Evolutionary conservation across 2,113 vertebrate genomes (phyloP), one percentile per base, ranked within the genome.

Genomic region (rabbit (Oryctolagus cuniculus)): DNA sequence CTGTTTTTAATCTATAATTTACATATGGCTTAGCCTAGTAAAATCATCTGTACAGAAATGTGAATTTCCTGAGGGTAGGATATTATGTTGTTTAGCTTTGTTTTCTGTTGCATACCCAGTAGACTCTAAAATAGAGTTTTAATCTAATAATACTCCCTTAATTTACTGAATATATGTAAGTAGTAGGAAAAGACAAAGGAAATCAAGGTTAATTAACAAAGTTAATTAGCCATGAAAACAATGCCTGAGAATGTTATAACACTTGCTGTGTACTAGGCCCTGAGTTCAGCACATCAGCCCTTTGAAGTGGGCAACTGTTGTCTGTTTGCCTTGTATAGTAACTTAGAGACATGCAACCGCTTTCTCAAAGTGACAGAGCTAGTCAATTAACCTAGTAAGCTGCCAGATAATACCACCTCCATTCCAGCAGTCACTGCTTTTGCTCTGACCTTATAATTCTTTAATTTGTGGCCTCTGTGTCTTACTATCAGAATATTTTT

Each of bases 141-240:
- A 49, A 64, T 21, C 63, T 31, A n/a, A 15, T 55, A 70, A 53
- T 51, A 61, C 34, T 24, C 19, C 12, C 31, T 90, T 90, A n/a
- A 84, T 85, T 63, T 81, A 4, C 92, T 29, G 38, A 73, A 85
- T 55, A 22, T 64, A 51, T 55, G 17, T 84, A 69, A 87, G 61
- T 74, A 6, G n/a, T 74, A 15, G 7, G 63, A 80, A 91, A 63
- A 69, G 9, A 61, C 89, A 87, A 36, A 69, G 24, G 77, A 89
- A 94, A 77, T 31, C 8, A 38, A 80, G 31, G 3, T 51, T 77
- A 90, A 78, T 78, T 74, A 86, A 79, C 53, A 94, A 55, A 64
- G 53, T 88, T 80, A 94, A 90, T 90, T 73, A 55, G 5, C 63
- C 78, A 36, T 24, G n/a, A 49, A 73, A 90, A 24, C 7, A 38